Percentiles rank a stretch among this genome's conserved stretches.
Evolutionary conservation across 2,113 vertebrate species (phyloP).

Genomic region (Apodemus sylvaticus): DNA sequence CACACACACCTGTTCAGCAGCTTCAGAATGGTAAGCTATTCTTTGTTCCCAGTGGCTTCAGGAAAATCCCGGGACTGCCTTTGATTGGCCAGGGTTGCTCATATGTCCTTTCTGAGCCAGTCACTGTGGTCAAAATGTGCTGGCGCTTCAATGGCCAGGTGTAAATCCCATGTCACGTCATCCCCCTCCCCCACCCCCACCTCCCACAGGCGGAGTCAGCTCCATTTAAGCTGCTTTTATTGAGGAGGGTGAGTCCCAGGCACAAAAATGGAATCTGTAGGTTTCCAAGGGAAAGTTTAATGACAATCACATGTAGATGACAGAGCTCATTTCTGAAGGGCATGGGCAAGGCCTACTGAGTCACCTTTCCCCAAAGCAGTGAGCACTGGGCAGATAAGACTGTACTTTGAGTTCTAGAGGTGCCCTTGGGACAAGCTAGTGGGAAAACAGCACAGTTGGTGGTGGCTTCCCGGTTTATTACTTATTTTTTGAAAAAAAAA

Average conservation of each 20-base stretch:
- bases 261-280: not conserved
- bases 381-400: not conserved
- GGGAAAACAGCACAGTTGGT: no score
- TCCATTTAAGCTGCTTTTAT: not conserved
- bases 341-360: not conserved
- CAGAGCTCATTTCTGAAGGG: not conserved
- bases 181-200: rapidly evolving
- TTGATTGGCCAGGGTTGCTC: not conserved
- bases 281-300: not conserved
- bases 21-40: not conserved
- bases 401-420: not conserved
- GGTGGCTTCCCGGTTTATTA: rapidly evolving
- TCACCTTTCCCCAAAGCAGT: not conserved
- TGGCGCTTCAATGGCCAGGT: not conserved
- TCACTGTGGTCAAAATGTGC: not conserved
- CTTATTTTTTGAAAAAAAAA: not conserved
- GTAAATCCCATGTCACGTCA: not conserved
- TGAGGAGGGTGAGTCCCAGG: not conserved
- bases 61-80: not conserved
- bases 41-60: not conserved
- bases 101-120: slow-evolving; percentile 31
- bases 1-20: not conserved
- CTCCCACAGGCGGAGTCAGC: not conserved
- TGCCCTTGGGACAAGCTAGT: not conserved
- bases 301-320: not conserved